phyloP scores from a whole-genome alignment of 1,140 invertebrate genomes.

The Diprion similis region DNA sequence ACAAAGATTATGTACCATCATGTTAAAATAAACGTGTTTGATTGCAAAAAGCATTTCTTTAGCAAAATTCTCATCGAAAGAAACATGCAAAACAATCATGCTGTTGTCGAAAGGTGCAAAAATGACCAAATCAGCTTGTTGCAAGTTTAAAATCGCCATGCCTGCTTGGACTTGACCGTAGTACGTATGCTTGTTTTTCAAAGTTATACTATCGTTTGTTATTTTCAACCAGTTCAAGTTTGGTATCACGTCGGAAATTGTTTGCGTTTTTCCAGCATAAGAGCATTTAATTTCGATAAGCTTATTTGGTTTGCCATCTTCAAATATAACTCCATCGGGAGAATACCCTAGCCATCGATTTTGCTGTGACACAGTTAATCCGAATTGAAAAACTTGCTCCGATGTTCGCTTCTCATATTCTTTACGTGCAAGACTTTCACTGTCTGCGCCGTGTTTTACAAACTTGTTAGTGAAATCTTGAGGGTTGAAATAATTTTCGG shows the following conservation, averaged over 20 bases:
- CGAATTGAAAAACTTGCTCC: background rate
- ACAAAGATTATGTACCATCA: constrained; percentile 20
- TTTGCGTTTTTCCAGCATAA: background rate
- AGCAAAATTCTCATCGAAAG: constrained; percentile 11
- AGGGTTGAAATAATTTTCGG: background rate
- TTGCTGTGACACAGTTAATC: background rate
- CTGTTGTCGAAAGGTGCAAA: constrained; percentile 15
- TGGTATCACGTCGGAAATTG: background rate
- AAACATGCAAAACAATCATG: background rate
- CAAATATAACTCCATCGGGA: constrained; percentile 15
- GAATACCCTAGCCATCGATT: constrained; percentile 14
- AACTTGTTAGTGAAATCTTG: background rate
- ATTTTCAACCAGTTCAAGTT: constrained; percentile 10
- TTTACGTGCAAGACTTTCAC: background rate
- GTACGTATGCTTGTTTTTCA: constrained; percentile 20
- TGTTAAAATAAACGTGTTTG: constrained; percentile 13
- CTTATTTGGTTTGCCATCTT: constrained; percentile 7
- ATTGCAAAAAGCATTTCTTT: constrained; percentile 12
- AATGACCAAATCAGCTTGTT: constrained; percentile 16
- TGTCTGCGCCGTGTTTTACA: background rate
- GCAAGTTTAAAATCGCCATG: constrained; percentile 24
- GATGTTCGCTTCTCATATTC: background rate
- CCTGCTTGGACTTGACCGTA: constrained; percentile 19
- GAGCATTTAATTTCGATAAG: constrained; percentile 14
- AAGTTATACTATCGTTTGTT: background rate